Percentiles rank a stretch among this genome's conserved stretches.
Conservation (phyloP, 2,888 invertebrate genomes). For the Hemithea aestivaria region DNA sequence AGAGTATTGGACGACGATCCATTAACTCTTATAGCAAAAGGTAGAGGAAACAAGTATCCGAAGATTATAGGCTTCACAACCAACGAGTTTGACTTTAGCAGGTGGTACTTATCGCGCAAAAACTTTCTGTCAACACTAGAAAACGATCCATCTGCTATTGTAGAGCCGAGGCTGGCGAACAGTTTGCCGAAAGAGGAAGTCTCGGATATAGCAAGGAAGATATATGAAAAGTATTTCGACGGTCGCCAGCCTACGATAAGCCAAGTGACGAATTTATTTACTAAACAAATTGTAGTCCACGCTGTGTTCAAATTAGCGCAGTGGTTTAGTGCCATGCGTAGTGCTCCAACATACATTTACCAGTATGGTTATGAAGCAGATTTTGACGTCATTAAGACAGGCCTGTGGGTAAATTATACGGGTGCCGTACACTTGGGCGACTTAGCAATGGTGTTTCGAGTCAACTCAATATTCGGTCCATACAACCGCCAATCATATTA, state of each 20-base stretch:
- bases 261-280: constrained; percentile 14
- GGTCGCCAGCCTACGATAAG: constrained; percentile 20
- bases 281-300: constrained; percentile 27
- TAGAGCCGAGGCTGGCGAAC: constrained; percentile 17
- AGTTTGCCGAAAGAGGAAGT: constrained; percentile 7
- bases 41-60: constrained; percentile 28
- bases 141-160: constrained; percentile 14
- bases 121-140: constrained; percentile 13
- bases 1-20: constrained; percentile 31
- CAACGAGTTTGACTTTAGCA: constrained; percentile 20
- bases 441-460: constrained; percentile 54
- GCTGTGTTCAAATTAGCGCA: constrained; percentile 25
- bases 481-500: constrained; percentile 18
- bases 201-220: constrained; percentile 6
- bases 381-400: constrained; percentile 52
- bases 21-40: constrained; percentile 23
- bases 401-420: constrained; percentile 31
- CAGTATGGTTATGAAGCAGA: constrained; percentile 61
- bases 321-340: constrained; percentile 11
- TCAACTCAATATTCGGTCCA: constrained; percentile 17
- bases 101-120: constrained; percentile 7
- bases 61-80: constrained; percentile 19
- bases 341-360: constrained; percentile 59
- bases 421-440: constrained; percentile 64
- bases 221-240: constrained; percentile 21